Percentiles rank a stretch among this genome's conserved stretches.
These are phyloP conservation scores for Phlogophora meticulosa DNA, from an alignment of 2,888 invertebrate species.

Conservation along the genomic window DNA sequence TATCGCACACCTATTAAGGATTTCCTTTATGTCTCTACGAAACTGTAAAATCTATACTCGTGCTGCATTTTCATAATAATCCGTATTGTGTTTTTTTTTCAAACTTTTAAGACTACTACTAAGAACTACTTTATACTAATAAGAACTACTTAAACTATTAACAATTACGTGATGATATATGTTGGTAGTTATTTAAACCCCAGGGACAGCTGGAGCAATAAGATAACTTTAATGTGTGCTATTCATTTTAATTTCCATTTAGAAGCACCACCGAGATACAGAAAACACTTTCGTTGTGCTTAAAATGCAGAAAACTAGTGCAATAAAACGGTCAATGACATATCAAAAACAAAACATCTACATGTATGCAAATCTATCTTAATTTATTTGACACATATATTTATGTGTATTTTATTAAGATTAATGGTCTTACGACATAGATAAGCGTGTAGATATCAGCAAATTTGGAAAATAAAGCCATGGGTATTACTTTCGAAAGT, in stretches of 20 bases:
- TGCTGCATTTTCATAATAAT: constrained; percentile 18
- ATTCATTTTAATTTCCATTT: constrained; percentile 17
- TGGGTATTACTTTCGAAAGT: constrained; percentile 57
- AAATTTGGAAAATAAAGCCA: constrained; percentile 43
- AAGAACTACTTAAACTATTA: not conserved
- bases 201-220: constrained; percentile 22
- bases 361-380: constrained; percentile 53
- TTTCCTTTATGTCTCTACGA: constrained; percentile 66
- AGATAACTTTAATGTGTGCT: constrained; percentile 19
- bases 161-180: no score
- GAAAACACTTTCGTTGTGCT: constrained; percentile 47
- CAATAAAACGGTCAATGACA: constrained; percentile 61
- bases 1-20: constrained; percentile 66
- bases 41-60: constrained; percentile 46
- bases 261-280: constrained; percentile 18
- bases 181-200: not conserved
- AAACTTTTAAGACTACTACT: no score
- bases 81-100: no score
- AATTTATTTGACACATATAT: constrained; percentile 42
- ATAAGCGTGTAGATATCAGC: constrained; percentile 11
- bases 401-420: constrained; percentile 39
- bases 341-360: constrained; percentile 30
- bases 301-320: constrained; percentile 43
- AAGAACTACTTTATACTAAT: no score
- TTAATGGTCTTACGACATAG: constrained; percentile 28